These are phyloP conservation scores for Neoseiulus cucumeris DNA, from an alignment of 1,140 invertebrate species.

Conservation along the genomic window DNA sequence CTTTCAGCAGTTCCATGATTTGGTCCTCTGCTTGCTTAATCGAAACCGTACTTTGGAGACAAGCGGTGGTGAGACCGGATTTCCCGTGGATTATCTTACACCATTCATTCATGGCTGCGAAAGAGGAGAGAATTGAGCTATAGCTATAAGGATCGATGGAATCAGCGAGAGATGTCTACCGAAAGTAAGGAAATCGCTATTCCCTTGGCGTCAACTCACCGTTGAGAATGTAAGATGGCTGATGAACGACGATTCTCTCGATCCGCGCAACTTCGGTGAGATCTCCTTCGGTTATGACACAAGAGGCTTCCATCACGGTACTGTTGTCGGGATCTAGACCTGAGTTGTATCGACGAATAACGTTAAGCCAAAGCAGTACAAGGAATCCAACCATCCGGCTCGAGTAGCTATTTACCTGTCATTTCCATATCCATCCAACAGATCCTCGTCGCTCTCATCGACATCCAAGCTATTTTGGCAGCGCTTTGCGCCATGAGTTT, in stretches of 20 bases:
- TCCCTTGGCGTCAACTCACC: too few relatives aligned
- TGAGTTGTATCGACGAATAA: too few relatives aligned
- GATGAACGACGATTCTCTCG: conserved; percentile 57
- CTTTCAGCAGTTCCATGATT: conserved; percentile 48
- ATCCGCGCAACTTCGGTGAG: conserved; percentile 53
- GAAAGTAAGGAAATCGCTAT: too few relatives aligned
- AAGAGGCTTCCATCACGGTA: conserved; percentile 53
- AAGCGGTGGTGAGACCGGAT: conserved; percentile 51
- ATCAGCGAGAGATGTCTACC: conserved; percentile 21
- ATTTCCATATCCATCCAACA: conserved; percentile 2
- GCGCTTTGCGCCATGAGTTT: too few relatives aligned
- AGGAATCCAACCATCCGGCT: too few relatives aligned
- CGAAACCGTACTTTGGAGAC: conserved; percentile 42
- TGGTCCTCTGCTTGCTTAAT: conserved; percentile 43
- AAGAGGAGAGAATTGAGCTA: neutral
- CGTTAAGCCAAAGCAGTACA: too few relatives aligned
- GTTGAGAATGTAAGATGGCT: conserved; percentile 46
- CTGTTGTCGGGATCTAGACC: neutral
- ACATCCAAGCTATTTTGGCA: too few relatives aligned
- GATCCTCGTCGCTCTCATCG: neutral
- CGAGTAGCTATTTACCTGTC: neutral
- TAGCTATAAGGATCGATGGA: conserved; percentile 11
- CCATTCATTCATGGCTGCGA: conserved; percentile 52
- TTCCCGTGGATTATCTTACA: conserved; percentile 50
- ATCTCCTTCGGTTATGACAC: conserved; percentile 59